Evolutionary conservation across 2,113 vertebrate species (phyloP).

Genomic region (Sapajus apella): DNA sequence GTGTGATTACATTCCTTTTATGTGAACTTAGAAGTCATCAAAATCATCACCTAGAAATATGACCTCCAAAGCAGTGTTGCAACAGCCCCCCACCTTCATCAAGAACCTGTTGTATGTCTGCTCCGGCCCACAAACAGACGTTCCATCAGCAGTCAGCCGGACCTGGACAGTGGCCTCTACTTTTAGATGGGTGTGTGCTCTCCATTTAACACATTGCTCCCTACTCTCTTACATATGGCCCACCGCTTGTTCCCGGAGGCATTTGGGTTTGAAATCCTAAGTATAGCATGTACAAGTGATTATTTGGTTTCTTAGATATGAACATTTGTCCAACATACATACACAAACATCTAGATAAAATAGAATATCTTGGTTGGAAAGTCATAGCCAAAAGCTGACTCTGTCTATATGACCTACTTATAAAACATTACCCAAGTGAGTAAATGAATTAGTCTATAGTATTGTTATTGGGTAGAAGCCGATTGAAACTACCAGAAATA

Average conservation of each 20-base stretch:
- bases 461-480: not conserved
- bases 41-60: not conserved
- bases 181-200: rapidly evolving
- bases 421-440: not conserved
- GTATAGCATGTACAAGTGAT: not conserved
- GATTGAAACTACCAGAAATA: not conserved
- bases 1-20: not conserved
- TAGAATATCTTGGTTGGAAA: not conserved
- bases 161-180: not conserved
- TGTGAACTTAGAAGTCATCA: not conserved
- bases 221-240: not conserved
- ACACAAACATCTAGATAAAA: not conserved
- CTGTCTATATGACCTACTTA: not conserved
- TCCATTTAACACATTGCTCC: not conserved
- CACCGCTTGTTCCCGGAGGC: not conserved
- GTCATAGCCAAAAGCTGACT: not conserved
- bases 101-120: not conserved
- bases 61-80: not conserved
- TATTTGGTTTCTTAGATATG: not conserved
- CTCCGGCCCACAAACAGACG: not conserved
- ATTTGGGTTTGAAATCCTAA: not conserved
- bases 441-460: not conserved
- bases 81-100: not conserved
- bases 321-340: not conserved
- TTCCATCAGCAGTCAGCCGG: not conserved